Conservation (phyloP, 2,797 vertebrate genomes). For the Rhinogobio ventralis region DNA sequence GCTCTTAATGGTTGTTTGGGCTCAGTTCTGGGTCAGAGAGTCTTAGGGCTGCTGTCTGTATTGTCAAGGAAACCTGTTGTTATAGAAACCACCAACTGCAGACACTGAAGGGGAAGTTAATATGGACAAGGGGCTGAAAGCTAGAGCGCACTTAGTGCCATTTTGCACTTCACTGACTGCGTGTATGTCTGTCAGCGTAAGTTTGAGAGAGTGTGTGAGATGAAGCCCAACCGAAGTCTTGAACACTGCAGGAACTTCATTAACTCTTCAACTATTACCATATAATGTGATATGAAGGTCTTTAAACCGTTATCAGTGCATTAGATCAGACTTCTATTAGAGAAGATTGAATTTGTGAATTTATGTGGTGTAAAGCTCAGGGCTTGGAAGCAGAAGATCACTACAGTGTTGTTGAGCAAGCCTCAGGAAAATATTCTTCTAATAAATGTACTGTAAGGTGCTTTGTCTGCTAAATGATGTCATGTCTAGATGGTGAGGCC, state of each 20-base stretch:
- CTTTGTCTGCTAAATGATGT: slow-evolving; percentile 34
- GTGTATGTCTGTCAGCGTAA: neutral
- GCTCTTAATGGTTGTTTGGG: slow-evolving; percentile 16
- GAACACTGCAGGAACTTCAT: slow-evolving; percentile 17
- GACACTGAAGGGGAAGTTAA: slow-evolving; percentile 39
- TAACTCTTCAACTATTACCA: slow-evolving; percentile 6
- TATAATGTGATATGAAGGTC: neutral
- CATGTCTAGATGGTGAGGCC: slow-evolving; percentile 14
- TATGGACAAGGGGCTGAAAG: slow-evolving; percentile 31
- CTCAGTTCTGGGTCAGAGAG: slow-evolving; percentile 43
- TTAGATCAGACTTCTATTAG: neutral
- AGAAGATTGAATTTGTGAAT: neutral
- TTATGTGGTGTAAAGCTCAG: neutral
- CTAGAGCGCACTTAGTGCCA: slow-evolving; percentile 28
- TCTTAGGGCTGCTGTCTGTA: slow-evolving; percentile 34
- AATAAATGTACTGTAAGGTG: slow-evolving; percentile 16
- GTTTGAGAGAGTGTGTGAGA: slow-evolving; percentile 11
- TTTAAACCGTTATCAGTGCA: neutral
- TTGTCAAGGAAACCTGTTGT: slow-evolving; percentile 46
- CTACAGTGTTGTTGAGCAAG: slow-evolving; percentile 13
- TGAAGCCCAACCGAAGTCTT: neutral
- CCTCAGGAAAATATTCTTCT: neutral
- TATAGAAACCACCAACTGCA: slow-evolving; percentile 47
- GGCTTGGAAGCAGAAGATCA: slow-evolving; percentile 8
- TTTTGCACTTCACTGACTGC: slow-evolving; percentile 45